A percentile compares a stretch with the other conserved stretches of the same genome.
These are phyloP conservation scores for Capromys pilorides DNA, from an alignment of 2,797 vertebrate genomes.

Conservation along the genomic window DNA sequence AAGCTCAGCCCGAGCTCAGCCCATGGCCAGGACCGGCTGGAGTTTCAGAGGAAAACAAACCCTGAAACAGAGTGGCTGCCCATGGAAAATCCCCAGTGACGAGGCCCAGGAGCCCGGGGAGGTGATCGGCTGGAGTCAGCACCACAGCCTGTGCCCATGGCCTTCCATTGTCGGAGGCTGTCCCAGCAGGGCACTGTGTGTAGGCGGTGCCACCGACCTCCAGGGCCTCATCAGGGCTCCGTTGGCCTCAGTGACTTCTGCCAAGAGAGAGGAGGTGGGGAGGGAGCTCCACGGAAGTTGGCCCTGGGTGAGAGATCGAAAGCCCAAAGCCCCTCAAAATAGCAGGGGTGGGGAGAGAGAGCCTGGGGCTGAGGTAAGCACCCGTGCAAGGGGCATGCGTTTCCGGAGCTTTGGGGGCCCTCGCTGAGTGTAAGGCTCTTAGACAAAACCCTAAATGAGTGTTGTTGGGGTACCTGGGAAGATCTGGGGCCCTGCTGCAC, in stretches of 20 bases:
- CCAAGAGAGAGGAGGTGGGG: neutral
- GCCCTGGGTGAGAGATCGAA: neutral
- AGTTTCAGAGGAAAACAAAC: constrained; percentile 75
- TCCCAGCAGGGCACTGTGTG: constrained; percentile 21
- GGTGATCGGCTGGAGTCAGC: constrained; percentile 54
- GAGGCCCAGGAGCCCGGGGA: constrained; percentile 31
- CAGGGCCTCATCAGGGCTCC: constrained; percentile 48
- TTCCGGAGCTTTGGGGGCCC: neutral
- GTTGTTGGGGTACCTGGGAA: neutral
- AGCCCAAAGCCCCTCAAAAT: neutral
- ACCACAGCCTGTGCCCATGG: constrained; percentile 62
- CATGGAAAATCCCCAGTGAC: constrained; percentile 64
- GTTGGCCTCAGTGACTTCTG: constrained; percentile 30
- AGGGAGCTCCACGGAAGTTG: neutral
- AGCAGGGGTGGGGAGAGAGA: neutral
- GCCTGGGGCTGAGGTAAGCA: neutral
- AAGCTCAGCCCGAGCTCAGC: neutral
- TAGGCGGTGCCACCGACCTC: constrained; percentile 2
- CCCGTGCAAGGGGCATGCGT: neutral
- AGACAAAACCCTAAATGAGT: neutral
- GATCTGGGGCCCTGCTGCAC: neutral
- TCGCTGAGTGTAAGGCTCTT: neutral
- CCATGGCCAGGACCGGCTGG: constrained; percentile 51
- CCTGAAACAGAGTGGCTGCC: constrained; percentile 60
- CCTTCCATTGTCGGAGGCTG: constrained; percentile 51